Base-by-base conservation (phyloP, 2,797 vertebrate genomes). In the Tarsius wallacei region DNA sequence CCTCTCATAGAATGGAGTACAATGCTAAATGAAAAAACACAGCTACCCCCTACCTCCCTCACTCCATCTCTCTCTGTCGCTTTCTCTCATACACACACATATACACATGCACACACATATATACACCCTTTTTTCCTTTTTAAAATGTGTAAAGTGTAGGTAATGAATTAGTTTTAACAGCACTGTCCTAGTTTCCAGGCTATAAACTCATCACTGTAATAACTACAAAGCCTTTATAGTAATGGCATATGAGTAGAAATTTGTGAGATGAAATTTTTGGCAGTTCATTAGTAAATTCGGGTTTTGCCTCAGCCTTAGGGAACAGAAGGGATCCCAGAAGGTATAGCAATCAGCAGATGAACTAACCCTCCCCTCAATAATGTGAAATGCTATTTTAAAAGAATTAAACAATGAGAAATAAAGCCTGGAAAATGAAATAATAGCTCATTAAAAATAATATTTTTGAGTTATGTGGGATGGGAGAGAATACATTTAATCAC, bases 391-490 rank as follows among this genome's bases (percentile, higher is more conserved):
- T 97, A 93, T 96, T 97, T 96, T 86, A 92, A 94, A 96, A 86
- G 85, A 96, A 97, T 96, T 97, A 97, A 98, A 98, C 95, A 98
- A 96, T 97, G 87, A 71, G 87, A 98, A 97, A 91, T 82, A 85
- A 96, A 95, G 87, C 85, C 86, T 85, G 19, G 47, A 31, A 87
- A 70, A 98, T 91, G 73, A 93, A 59, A 87, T 66, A 88, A 95
- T 97, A 94, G 93, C 24, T 77, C 91, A 96, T 97, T 86, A 91
- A 95, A 73, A 95, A 93, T 84, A 93, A 97, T 97, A 7, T 84
- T 93, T 84, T 36, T 78, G 81, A 95, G 93, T 93, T 95, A 90
- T 93, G 77, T 95, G 83, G 82, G 68, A 90, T 91, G 86, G 92
- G 68, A 96, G 42, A 96, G 61, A 94, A 93, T 78, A 36, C 33